Conservation (phyloP, 1,140 invertebrate genomes). For the Plectrocnemia conspersa region DNA sequence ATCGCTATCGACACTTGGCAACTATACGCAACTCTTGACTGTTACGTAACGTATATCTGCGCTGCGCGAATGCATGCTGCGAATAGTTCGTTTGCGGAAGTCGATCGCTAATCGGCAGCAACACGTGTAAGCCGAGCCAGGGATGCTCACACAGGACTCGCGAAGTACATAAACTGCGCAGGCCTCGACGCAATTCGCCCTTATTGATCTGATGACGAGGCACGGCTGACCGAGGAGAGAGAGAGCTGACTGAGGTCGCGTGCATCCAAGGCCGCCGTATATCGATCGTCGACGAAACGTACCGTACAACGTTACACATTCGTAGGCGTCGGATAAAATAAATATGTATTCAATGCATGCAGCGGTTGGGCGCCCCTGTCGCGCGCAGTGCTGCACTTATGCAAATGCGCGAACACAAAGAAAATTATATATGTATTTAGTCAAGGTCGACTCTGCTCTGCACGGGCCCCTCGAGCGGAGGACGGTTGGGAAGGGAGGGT, state of each 20-base stretch:
- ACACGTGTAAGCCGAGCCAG: too few species aligned
- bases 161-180: too few species aligned
- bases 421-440: slow-evolving; percentile 22
- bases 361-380: background rate
- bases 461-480: slow-evolving; percentile 2
- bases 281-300: slow-evolving; percentile 10
- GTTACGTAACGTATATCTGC: too few species aligned
- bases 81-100: slow-evolving; percentile 15
- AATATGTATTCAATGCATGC: background rate
- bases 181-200: too few species aligned
- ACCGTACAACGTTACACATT: background rate
- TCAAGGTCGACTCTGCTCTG: slow-evolving; percentile 17
- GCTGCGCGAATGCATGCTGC: slow-evolving; percentile 4
- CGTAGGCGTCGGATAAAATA: background rate
- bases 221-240: too few species aligned
- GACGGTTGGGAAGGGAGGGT: background rate
- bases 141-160: too few species aligned
- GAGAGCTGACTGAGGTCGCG: too few species aligned
- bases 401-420: slow-evolving; percentile 13
- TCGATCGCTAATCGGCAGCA: slow-evolving; percentile 3
- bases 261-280: too few species aligned
- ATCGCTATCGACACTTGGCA: too few species aligned
- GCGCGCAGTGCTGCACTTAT: background rate
- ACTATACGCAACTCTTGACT: too few species aligned
- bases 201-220: too few species aligned